Conservation (phyloP, 1,140 invertebrate species). For the Latrodectus geometricus region DNA sequence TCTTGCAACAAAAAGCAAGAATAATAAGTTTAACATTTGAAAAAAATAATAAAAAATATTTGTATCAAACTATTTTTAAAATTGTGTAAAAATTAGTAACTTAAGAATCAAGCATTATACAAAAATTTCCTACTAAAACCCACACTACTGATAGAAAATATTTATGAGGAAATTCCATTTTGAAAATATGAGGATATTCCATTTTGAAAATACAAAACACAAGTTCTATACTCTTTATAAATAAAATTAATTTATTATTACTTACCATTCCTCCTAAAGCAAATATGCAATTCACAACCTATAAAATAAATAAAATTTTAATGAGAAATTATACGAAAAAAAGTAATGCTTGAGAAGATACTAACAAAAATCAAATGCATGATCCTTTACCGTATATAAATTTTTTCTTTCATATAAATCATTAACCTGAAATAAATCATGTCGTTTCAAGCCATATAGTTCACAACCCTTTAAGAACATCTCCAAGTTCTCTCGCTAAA, state of each 20-base stretch:
- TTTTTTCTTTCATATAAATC: conserved; percentile 78
- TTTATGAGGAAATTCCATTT: too few relatives aligned
- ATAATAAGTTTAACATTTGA: too few relatives aligned
- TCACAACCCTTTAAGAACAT: conserved; percentile 76
- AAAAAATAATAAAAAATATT: too few relatives aligned
- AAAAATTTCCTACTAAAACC: too few relatives aligned
- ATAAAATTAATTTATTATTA: conserved; percentile 31
- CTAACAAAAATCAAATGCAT: not conserved
- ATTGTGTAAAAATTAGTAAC: too few relatives aligned
- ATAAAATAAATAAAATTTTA: conserved; percentile 60
- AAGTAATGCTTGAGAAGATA: not conserved
- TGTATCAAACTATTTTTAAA: too few relatives aligned
- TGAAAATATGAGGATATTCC: too few relatives aligned
- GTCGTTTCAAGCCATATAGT: conserved; percentile 74
- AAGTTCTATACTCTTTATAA: conserved; percentile 4
- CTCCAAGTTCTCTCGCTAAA: conserved; percentile 77
- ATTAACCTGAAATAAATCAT: conserved; percentile 77
- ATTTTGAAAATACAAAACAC: not conserved
- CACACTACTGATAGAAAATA: too few relatives aligned
- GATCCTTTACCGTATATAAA: conserved; percentile 72
- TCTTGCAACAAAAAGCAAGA: too few relatives aligned
- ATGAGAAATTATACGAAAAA: not conserved
- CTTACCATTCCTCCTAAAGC: conserved; percentile 69
- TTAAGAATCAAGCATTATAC: too few relatives aligned
- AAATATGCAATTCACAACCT: conserved; percentile 70